Conservation (phyloP, 2,797 vertebrate genomes). For the Hylomyscus alleni region DNA sequence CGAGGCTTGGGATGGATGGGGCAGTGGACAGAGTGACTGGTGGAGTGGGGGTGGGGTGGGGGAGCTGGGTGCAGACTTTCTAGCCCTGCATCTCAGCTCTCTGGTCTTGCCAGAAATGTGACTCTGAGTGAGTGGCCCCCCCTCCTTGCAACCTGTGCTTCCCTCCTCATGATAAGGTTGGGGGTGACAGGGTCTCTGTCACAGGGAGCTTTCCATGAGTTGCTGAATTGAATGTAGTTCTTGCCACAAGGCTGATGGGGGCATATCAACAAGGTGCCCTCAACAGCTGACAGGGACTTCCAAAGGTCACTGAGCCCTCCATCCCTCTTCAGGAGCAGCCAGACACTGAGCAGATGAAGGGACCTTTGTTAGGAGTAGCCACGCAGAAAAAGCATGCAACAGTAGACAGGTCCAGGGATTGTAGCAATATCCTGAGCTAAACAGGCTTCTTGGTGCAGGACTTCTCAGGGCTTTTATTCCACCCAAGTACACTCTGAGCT, state of each 20-base stretch:
- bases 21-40: neutral
- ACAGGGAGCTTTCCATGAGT: neutral
- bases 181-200: fast-evolving
- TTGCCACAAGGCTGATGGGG: neutral
- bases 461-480: conserved; percentile 29
- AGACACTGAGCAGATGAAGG: neutral
- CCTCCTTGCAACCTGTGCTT: neutral
- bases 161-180: neutral
- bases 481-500: neutral
- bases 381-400: neutral
- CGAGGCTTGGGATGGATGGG: too few species aligned
- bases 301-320: neutral
- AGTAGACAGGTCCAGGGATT: neutral
- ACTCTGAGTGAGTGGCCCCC: neutral
- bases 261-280: neutral
- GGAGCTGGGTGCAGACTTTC: neutral
- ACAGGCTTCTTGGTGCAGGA: neutral
- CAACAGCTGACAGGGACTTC: neutral
- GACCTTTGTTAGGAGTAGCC: neutral
- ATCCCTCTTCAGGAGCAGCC: neutral
- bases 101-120: neutral
- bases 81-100: neutral
- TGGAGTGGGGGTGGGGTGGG: neutral
- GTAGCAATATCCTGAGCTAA: neutral
- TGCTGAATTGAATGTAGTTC: neutral